Evolutionary conservation across 1,140 invertebrate species (phyloP).

Genomic region (Aphelinus atriplicis): DNA sequence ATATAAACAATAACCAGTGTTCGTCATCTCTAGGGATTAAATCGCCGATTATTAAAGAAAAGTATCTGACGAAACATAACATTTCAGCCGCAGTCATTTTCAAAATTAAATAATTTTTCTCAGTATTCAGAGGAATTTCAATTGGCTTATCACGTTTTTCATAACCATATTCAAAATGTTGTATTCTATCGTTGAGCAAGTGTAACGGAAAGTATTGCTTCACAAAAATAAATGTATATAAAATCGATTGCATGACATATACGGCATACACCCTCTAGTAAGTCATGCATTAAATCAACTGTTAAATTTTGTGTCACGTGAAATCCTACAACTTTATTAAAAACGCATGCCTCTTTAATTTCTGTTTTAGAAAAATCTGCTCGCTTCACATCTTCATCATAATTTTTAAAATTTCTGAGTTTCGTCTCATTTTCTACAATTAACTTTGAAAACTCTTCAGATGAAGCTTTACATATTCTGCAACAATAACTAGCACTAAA

Average conservation of each 20-base stretch:
- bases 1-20: background rate
- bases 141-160: background rate
- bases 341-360: slow-evolving; percentile 16
- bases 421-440: slow-evolving; percentile 6
- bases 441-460: slow-evolving; percentile 10
- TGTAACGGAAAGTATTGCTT: slow-evolving; percentile 27
- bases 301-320: slow-evolving; percentile 17
- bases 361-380: slow-evolving; percentile 16
- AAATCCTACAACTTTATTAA: slow-evolving; percentile 24
- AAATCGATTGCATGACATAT: slow-evolving; percentile 16
- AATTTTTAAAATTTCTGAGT: slow-evolving; percentile 36
- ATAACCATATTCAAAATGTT: slow-evolving; percentile 19
- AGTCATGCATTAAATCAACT: slow-evolving; percentile 36
- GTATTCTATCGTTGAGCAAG: slow-evolving; percentile 17
- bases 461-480: slow-evolving; percentile 13
- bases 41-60: slow-evolving; percentile 37
- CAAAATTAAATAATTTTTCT: slow-evolving; percentile 11
- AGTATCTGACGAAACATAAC: slow-evolving; percentile 33
- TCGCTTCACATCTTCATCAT: slow-evolving; percentile 24
- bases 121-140: slow-evolving; percentile 1
- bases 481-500: slow-evolving; percentile 9
- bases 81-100: slow-evolving; percentile 41
- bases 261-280: slow-evolving; percentile 24
- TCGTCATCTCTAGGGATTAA: background rate
- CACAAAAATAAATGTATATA: slow-evolving; percentile 18